Base-by-base conservation (phyloP, 2,797 vertebrate genomes). In the Myotis planiceps region DNA sequence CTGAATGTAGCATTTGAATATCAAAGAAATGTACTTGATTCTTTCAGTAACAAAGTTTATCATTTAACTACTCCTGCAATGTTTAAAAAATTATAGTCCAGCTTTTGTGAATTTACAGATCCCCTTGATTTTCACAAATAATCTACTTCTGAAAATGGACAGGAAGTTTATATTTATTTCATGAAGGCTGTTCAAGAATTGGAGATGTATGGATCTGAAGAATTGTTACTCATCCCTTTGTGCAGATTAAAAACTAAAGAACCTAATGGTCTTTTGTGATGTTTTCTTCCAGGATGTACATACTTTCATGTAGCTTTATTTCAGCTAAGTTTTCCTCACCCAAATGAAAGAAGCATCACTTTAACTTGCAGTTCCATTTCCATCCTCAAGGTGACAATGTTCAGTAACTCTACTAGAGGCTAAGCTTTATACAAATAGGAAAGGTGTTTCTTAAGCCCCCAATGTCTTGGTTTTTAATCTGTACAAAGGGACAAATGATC, bases 301-400 rank as follows among this genome's bases (percentile, higher is more conserved):
- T 63, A 80, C 80, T 66, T 66, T 87, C 92, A 27, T 0, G 10
- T 78, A 29, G 45, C 58, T 98, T 94, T 89, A 95, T 47, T 91
- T 53, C 60, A 68, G 58, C 65, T 45, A 29, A 27, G 29, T 82
- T 94, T 60, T 72, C 55, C 37, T 92, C 14, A 55, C 34, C 55
- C 49, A 42, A 10, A 25, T 27, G 65, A 78, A 87, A 32, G 42
- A 19, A 83, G 39, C 79, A 37, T 69, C 58, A n/a, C 49, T 91
- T 42, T 32, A 84, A 95, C 58, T 37, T 51, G 19, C 83, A 91
- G 80, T 79, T 87, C 83, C 55, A 29, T 53, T 94, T 84, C 72
- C 80, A 82, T 69, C 93, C 84, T 76, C 37, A 60, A 68, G 47
- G 92, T 60, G 83, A 94, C 71, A 75, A 75, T 8, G 13, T 85